Percentiles rank a stretch among this genome's conserved stretches.
Evolutionary conservation across 1,140 invertebrate genomes (phyloP).

Genomic region (Condylostylus longicornis): DNA sequence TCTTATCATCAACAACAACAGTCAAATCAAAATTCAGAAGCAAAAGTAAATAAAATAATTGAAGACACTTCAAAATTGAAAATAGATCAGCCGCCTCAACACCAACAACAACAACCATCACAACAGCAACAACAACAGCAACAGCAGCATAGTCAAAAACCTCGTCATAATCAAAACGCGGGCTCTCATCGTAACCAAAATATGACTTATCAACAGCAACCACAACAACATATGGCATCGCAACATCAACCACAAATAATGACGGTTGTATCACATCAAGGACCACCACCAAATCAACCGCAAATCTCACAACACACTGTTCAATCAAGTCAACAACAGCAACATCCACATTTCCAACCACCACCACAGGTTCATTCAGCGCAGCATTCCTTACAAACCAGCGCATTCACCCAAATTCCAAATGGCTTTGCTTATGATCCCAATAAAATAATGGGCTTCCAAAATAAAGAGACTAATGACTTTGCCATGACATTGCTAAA

Average conservation of each 20-base stretch:
- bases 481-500: constrained; percentile 38
- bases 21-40: constrained; percentile 13
- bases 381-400: constrained; percentile 4
- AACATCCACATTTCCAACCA: constrained; percentile 13
- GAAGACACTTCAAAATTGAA: constrained; percentile 19
- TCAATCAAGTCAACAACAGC: constrained; percentile 1
- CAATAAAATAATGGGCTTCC: constrained; percentile 41
- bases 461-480: constrained; percentile 42
- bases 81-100: constrained; percentile 5
- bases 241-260: constrained; percentile 9
- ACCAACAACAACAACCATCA: not conserved
- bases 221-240: not conserved
- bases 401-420: constrained; percentile 19
- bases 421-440: constrained; percentile 37
- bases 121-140: constrained; percentile 2
- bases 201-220: constrained; percentile 1
- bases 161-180: too few relatives aligned
- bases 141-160: not conserved
- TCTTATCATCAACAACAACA: not conserved
- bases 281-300: not conserved
- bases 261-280: constrained; percentile 2
- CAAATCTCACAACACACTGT: not conserved
- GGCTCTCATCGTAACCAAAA: not conserved
- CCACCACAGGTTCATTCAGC: constrained; percentile 16
- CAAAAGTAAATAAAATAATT: constrained; percentile 17